Conservation (phyloP, 2,797 vertebrate genomes). For the Alectoris magna region DNA sequence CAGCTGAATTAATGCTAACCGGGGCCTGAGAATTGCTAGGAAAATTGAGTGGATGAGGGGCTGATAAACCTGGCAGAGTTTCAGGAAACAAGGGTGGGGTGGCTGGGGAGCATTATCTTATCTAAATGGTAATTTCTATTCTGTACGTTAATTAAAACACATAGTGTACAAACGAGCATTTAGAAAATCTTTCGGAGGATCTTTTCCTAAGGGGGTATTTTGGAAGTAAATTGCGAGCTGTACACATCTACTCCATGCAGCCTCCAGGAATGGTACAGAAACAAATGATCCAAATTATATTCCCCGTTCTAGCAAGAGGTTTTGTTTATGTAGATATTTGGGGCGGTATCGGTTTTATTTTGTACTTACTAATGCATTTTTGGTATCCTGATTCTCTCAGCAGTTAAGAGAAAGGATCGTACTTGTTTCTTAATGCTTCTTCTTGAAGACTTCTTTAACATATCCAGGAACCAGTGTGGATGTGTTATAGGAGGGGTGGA, state of each 20-base stretch:
- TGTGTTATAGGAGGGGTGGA: not conserved
- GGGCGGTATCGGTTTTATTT: not conserved
- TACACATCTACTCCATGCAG: not conserved
- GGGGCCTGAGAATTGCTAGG: not conserved
- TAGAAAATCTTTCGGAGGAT: conserved; percentile 26
- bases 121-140: conserved; percentile 64
- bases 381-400: not conserved
- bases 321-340: not conserved
- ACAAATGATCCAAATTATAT: not conserved
- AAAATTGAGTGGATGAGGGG: not conserved
- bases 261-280: not conserved
- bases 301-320: not conserved
- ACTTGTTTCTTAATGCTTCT: not conserved
- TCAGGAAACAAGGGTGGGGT: conserved; percentile 24
- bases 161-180: conserved; percentile 35
- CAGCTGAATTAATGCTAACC: conserved; percentile 31
- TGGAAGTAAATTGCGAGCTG: conserved; percentile 14
- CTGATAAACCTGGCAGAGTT: conserved; percentile 28
- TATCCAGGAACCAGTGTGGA: not conserved
- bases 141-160: conserved; percentile 48
- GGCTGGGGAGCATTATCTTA: conserved; percentile 52
- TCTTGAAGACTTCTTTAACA: not conserved
- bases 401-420: not conserved
- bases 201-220: conserved; percentile 39
- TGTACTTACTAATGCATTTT: not conserved